Conservation (phyloP, 2,888 invertebrate genomes). For the Scaptomyza parva region DNA sequence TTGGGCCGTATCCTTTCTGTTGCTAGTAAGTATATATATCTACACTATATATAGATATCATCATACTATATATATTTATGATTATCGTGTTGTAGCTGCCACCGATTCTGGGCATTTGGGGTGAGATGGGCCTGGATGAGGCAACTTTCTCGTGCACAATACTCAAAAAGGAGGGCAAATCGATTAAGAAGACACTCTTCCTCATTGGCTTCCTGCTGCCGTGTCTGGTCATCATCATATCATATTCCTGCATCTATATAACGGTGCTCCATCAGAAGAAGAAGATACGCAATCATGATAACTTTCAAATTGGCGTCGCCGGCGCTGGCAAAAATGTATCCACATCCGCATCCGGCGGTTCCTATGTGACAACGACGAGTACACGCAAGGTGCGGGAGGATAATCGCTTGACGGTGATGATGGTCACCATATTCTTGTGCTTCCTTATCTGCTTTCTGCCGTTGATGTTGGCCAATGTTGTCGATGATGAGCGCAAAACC, state of each 20-base stretch:
- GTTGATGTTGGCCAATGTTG: slow-evolving; percentile 94
- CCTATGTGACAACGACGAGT: slow-evolving; percentile 83
- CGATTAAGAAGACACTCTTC: slow-evolving; percentile 94
- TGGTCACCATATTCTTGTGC: slow-evolving; percentile 94
- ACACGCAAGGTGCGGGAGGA: slow-evolving; percentile 87
- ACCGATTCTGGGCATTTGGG: slow-evolving; percentile 93
- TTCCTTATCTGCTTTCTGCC: slow-evolving; percentile 95
- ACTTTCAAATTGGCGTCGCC: slow-evolving; percentile 77
- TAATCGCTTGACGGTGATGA: slow-evolving; percentile 92
- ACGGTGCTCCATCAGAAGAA: slow-evolving; percentile 90
- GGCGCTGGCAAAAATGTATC: slow-evolving; percentile 49
- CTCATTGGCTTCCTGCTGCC: slow-evolving; percentile 93
- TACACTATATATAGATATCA: too few relatives aligned
- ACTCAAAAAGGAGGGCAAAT: slow-evolving; percentile 90
- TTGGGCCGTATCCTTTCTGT: slow-evolving; percentile 91
- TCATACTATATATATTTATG: too few relatives aligned
- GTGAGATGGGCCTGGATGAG: slow-evolving; percentile 91
- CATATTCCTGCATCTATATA: slow-evolving; percentile 94
- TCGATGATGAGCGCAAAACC: slow-evolving; percentile 90
- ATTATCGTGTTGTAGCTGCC: slow-evolving; percentile 90
- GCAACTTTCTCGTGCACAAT: slow-evolving; percentile 96
- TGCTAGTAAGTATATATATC: slow-evolving; percentile 86
- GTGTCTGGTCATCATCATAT: slow-evolving; percentile 92
- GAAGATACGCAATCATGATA: slow-evolving; percentile 89
- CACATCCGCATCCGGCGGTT: slow-evolving; percentile 61